Base-by-base conservation (phyloP, 2,797 vertebrate genomes). In the Myiotriccus ornatus region DNA sequence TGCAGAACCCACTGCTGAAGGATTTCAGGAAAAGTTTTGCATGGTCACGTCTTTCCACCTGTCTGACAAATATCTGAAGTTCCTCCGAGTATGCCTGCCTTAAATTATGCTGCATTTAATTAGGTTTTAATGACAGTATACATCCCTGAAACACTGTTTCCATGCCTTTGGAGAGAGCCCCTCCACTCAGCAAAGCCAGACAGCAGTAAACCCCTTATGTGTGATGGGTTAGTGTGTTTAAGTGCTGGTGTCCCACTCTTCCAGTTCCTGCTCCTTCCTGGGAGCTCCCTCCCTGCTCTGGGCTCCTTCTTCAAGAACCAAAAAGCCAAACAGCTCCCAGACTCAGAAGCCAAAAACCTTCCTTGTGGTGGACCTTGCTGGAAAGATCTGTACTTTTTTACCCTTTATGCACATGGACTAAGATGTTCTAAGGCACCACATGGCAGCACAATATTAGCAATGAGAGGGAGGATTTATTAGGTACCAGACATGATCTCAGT, bases 401-500 rank as follows among this genome's bases (percentile, higher is more conserved):
- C 46, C 25, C 55, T 95, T 96, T 67, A 93, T 94, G 44, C 62
- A 55, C 87, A 97, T 95, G 97, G 94, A 97, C 80, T 94, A 78
- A 74, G 63, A 89, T 96, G 77, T 95, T 94, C 92, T 84, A 94
- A 97, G 84, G 90, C 71, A 80, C 84, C 85, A 93, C 34, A 52
- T 94, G 91, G 80, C 91, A 84, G 76, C 73, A 81, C 28, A 91
- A 78, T 86, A 90, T 88, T 87, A 69, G 78, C 75, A 97, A 70
- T 77, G 87, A 97, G 91, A 83, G 55, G 55, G 84, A 94, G 59
- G 87, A 97, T 98, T 98, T 98, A 97, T 98, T 97, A 97, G 94
- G 97, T 97, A 97, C 65, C 88, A 97, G 70, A 84, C 63, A 93
- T 92, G 84, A 97, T 93, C 91, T 97, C 95, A 95, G 88, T 91